A percentile compares a stretch with the other conserved stretches of the same genome.
Evolutionary conservation across 1,140 invertebrate species (phyloP).

Genomic region (Lordiphosa clarofinis): DNA sequence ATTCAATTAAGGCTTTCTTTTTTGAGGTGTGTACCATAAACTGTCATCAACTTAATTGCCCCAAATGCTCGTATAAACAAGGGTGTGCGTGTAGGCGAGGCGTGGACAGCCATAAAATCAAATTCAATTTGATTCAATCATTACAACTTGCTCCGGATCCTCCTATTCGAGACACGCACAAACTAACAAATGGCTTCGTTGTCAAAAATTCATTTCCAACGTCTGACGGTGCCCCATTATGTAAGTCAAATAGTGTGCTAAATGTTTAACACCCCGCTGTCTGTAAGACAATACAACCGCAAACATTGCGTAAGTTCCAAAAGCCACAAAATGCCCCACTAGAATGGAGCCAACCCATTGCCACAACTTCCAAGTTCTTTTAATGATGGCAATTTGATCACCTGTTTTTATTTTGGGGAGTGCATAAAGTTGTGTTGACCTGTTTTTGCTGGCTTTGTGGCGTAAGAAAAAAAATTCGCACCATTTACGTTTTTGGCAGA

Average conservation of each 20-base stretch:
- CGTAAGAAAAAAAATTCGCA: too few species aligned
- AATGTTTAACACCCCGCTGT: slow-evolving; percentile 27
- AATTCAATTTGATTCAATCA: slow-evolving; percentile 39
- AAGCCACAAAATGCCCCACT: slow-evolving; percentile 27
- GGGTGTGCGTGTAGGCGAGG: slow-evolving; percentile 10
- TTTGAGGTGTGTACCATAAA: slow-evolving; percentile 10
- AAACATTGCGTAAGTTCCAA: slow-evolving; percentile 40
- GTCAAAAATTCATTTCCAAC: slow-evolving; percentile 36
- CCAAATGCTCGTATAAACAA: slow-evolving; percentile 18
- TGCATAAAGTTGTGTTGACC: not conserved
- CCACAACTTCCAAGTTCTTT: too few species aligned
- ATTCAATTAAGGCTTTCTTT: slow-evolving; percentile 2
- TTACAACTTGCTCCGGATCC: slow-evolving; percentile 28
- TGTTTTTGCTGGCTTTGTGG: too few species aligned
- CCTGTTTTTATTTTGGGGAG: not conserved
- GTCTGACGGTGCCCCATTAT: slow-evolving; percentile 5
- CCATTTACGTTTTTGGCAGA: too few species aligned
- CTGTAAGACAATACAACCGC: slow-evolving; percentile 37
- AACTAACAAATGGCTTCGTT: slow-evolving; percentile 35
- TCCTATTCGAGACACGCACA: slow-evolving; percentile 7
- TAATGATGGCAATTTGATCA: slow-evolving; percentile 13
- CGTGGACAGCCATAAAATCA: slow-evolving; percentile 31
- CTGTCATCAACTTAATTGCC: slow-evolving; percentile 45
- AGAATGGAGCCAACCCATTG: not conserved
- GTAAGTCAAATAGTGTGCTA: slow-evolving; percentile 28